These are phyloP conservation scores for Melinaea menophilus DNA, from an alignment of 2,888 invertebrate genomes.

Conservation along the genomic window DNA sequence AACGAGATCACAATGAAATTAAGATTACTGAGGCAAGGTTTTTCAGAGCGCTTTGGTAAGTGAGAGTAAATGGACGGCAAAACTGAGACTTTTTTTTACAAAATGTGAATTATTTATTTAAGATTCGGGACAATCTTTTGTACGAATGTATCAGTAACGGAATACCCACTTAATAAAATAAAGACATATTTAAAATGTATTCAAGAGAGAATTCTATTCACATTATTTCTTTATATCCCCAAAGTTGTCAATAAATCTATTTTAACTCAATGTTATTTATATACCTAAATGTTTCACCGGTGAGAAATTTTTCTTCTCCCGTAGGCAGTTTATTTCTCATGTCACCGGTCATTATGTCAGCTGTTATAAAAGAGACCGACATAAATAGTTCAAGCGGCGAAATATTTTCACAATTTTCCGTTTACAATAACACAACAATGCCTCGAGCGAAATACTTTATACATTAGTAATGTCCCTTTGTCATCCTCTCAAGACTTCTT, in stretches of 20 bases:
- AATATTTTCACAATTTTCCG: slow-evolving; percentile 26
- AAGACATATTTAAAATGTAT: not conserved
- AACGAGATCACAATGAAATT: slow-evolving; percentile 77
- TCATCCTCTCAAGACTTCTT: slow-evolving; percentile 29
- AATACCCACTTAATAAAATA: not conserved
- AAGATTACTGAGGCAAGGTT: slow-evolving; percentile 73
- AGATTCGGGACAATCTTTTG: slow-evolving; percentile 10
- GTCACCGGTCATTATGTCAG: slow-evolving; percentile 62
- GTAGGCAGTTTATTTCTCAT: slow-evolving; percentile 44
- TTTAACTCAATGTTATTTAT: slow-evolving; percentile 14
- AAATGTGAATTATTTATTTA: slow-evolving; percentile 26
- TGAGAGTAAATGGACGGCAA: slow-evolving; percentile 62
- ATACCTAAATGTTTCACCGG: slow-evolving; percentile 20
- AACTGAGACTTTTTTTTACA: slow-evolving; percentile 41
- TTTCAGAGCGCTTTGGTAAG: slow-evolving; percentile 59
- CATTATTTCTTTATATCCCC: not conserved
- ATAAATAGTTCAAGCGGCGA: slow-evolving; percentile 25
- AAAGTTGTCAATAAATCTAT: slow-evolving; percentile 8
- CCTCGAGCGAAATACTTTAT: slow-evolving; percentile 22
- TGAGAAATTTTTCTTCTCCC: slow-evolving; percentile 20
- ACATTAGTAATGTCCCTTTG: slow-evolving; percentile 29
- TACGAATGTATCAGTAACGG: not conserved
- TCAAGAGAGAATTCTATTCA: not conserved
- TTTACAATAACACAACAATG: slow-evolving; percentile 26
- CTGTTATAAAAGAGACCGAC: slow-evolving; percentile 35